Conservation (phyloP, 2,888 invertebrate species). For the Chrysolina haemoptera region DNA sequence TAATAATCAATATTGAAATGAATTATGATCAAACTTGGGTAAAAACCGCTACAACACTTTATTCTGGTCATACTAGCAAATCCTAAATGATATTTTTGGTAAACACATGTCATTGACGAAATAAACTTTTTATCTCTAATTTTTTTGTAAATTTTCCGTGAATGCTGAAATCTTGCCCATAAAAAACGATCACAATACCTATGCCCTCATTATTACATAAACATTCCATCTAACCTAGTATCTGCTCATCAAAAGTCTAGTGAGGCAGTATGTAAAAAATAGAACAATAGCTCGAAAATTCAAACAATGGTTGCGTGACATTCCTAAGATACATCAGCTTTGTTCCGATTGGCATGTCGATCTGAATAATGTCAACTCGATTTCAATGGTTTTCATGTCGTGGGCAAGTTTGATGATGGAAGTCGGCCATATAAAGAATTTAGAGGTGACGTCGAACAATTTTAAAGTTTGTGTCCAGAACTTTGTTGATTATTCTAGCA, state of each 20-base stretch:
- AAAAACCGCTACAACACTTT: no score
- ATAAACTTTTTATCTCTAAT: no score
- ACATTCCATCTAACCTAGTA: slow-evolving; percentile 15
- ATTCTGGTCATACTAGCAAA: no score
- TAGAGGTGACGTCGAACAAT: not conserved
- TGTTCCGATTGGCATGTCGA: slow-evolving; percentile 16
- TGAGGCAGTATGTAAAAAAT: slow-evolving; percentile 19
- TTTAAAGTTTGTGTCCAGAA: not conserved
- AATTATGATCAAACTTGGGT: no score
- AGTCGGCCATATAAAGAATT: not conserved
- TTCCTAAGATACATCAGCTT: slow-evolving; percentile 24
- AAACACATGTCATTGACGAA: no score
- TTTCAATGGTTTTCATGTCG: not conserved
- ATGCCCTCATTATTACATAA: not conserved
- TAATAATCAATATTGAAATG: no score
- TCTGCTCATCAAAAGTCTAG: slow-evolving; percentile 24
- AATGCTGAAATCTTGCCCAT: no score
- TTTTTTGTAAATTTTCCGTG: no score
- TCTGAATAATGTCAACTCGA: slow-evolving; percentile 5
- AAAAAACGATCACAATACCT: not conserved
- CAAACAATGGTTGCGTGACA: slow-evolving; percentile 26
- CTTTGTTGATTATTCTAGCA: not conserved
- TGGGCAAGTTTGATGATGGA: not conserved
- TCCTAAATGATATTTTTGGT: no score
- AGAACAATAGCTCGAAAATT: slow-evolving; percentile 29